Evolutionary conservation across 2,888 invertebrate species (phyloP).

Genomic region (Drosophila neonasuta): DNA sequence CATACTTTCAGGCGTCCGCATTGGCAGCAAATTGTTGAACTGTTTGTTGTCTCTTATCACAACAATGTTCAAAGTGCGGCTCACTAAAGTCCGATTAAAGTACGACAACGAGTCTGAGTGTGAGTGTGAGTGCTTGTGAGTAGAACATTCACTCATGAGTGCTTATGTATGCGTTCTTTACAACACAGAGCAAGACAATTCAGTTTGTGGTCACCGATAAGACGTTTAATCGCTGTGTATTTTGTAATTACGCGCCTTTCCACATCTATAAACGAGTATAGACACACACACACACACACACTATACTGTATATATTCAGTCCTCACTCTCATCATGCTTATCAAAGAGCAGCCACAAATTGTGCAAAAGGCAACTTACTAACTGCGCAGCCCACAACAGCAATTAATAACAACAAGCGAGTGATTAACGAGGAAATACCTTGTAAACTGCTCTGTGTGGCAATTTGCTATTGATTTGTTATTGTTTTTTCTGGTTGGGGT

Average conservation of each 20-base stretch:
- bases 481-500: no score
- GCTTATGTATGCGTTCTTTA: constrained; percentile 6
- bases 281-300: not conserved
- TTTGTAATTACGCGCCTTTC: constrained; percentile 48
- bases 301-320: not conserved
- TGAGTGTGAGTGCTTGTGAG: not conserved
- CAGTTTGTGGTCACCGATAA: constrained; percentile 38
- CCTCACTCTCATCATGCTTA: constrained; percentile 19
- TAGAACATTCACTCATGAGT: constrained; percentile 15
- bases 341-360: constrained; percentile 38
- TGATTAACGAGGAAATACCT: constrained; percentile 5
- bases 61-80: constrained; percentile 49
- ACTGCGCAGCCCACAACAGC: constrained; percentile 42
- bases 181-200: constrained; percentile 34
- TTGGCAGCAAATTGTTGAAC: constrained; percentile 17
- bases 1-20: constrained; percentile 47
- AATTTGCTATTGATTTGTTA: no score
- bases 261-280: constrained; percentile 7
- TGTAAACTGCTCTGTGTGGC: not conserved
- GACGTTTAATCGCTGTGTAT: constrained; percentile 42
- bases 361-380: constrained; percentile 46
- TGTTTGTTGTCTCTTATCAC: constrained; percentile 32
- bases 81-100: constrained; percentile 41
- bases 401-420: constrained; percentile 5
- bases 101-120: constrained; percentile 12